Base-by-base conservation (phyloP, 2,888 invertebrate species). In the Pandemis corylana region DNA sequence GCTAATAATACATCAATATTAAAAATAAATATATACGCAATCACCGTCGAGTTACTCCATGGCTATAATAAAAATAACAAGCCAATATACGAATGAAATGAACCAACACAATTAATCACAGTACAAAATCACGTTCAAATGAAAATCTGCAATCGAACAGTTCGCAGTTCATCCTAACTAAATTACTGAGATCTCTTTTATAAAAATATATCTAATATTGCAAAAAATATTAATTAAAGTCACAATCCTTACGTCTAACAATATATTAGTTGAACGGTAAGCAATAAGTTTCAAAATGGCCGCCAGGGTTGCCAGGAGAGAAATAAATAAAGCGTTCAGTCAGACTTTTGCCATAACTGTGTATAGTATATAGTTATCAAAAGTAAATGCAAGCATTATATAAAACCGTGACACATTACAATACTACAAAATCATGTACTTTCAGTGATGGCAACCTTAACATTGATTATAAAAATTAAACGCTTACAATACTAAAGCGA, bases 211-310 rank as follows among this genome's bases (percentile, higher is more conserved):
- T 87, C 85, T 88, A 88, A 88, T 88, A 89, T 89, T 90, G 90
- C 90, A 89, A 91, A 91, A 88, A 84, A 89, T 88, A 87, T 85
- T 82, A 82, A 83, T 83, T 84, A 87, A 87, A 86, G 83, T 85
- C 88, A 89, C 85, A 83, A 87, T 85, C 80, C 87, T 87, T 91
- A 90, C 81, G 88, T 82, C 90, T 92, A 92, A 93, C 91, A 92
- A 90, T 89, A 86, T 79, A 82, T 80, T 85, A 89, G 82, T 87
- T 72, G 71, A 92, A 92, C 90, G 87, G 81, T 91, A 92, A 92
- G 92, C 92, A 93, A 93, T 89, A 92, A 82, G 87, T 84, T 85
- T 87, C 86, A 86, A 90, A 91, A 90, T 90, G 85, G 80, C 81
- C 83, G 80, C 82, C 81, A 81, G 87, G 87, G 89, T 84, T 90